Evolutionary conservation across 1,140 invertebrate genomes (phyloP).

Genomic region (Meloidogyne floridensis): DNA sequence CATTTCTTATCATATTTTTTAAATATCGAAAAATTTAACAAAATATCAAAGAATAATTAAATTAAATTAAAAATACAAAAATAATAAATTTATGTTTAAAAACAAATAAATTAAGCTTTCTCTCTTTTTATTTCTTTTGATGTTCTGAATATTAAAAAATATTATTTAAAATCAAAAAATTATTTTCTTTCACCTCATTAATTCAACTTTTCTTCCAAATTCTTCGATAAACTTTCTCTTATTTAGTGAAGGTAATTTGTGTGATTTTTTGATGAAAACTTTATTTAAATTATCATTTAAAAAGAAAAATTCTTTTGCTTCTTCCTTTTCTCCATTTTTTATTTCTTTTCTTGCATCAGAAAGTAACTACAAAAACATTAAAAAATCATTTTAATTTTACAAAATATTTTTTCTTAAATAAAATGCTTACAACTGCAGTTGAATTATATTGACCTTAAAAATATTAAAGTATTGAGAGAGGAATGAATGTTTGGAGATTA

Average conservation of each 20-base stretch:
- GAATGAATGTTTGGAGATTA: neutral
- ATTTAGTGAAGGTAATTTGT: neutral
- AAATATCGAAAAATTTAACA: no score
- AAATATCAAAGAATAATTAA: no score
- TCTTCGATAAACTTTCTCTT: neutral
- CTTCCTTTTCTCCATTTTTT: neutral
- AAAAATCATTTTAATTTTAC: neutral
- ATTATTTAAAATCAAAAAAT: no score
- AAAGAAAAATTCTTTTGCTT: neutral
- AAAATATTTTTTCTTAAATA: conserved; percentile 8
- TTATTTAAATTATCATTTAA: neutral
- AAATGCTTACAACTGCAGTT: conserved; percentile 40
- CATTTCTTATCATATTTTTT: no score
- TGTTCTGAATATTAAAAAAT: no score
- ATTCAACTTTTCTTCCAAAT: neutral
- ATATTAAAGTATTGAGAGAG: neutral
- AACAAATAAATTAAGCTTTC: no score
- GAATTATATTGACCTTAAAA: conserved; percentile 53
- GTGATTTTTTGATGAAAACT: neutral
- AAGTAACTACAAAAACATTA: conserved; percentile 11
- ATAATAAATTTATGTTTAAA: no score
- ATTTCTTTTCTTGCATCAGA: conserved; percentile 9
- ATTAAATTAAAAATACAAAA: no score
- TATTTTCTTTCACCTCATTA: no score
- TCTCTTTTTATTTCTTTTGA: no score